These are phyloP conservation scores for Drosophila jambulina DNA, from an alignment of 1,140 invertebrate genomes.

Conservation along the genomic window DNA sequence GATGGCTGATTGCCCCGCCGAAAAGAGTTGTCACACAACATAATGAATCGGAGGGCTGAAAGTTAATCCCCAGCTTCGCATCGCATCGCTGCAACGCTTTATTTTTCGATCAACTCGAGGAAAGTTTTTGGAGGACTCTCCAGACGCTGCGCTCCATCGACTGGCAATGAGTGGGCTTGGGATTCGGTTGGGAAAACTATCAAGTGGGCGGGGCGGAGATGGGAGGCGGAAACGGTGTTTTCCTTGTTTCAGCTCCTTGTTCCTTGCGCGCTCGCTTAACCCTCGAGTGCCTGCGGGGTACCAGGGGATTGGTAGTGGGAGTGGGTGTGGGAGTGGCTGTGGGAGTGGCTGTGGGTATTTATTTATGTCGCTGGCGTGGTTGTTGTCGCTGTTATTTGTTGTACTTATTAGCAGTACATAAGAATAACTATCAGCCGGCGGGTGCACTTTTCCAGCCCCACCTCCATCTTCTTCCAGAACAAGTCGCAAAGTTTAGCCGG, in stretches of 20 bases:
- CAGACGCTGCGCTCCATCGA: conserved; percentile 51
- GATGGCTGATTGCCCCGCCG: conserved; percentile 16
- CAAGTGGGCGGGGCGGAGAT: conserved; percentile 30
- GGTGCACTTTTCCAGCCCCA: conserved; percentile 32
- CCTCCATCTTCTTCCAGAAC: background rate
- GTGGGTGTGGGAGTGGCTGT: conserved; percentile 13
- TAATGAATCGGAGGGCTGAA: conserved; percentile 33
- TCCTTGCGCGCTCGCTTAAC: conserved; percentile 42
- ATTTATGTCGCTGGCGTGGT: conserved; percentile 50
- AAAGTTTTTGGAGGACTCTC: conserved; percentile 49
- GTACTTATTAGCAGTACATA: conserved; percentile 65
- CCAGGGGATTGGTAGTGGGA: background rate
- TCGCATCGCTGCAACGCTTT: conserved; percentile 16
- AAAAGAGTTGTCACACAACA: conserved; percentile 42
- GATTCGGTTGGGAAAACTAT: conserved; percentile 44
- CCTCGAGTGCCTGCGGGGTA: conserved; percentile 16
- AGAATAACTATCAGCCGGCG: conserved; percentile 58
- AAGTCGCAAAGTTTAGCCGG: conserved; percentile 12
- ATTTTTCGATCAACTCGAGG: conserved; percentile 57
- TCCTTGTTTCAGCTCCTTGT: conserved; percentile 22
- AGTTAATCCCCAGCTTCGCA: conserved; percentile 4
- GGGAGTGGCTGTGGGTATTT: conserved; percentile 37
- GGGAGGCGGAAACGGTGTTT: conserved; percentile 3
- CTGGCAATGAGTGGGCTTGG: conserved; percentile 41
- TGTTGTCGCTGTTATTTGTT: conserved; percentile 51